phyloP scores from a whole-genome alignment of 2,888 invertebrate genomes.

The Diplolepis rosae region DNA sequence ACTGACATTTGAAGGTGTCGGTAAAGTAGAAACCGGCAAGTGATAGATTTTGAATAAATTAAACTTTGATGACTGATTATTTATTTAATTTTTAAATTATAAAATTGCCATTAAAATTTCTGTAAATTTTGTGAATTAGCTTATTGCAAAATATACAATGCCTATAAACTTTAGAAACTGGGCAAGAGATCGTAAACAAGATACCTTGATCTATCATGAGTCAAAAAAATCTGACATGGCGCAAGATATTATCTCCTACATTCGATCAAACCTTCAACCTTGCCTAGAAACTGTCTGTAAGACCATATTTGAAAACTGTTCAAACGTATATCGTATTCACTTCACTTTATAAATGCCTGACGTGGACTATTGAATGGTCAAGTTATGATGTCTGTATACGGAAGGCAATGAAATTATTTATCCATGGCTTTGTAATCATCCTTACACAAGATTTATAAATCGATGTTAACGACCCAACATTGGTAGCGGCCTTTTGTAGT shows the following conservation, averaged over 20 bases:
- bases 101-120: too few relatives aligned
- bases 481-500: too few relatives aligned
- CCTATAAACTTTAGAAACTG: neutral
- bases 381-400: conserved; percentile 5
- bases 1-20: too few relatives aligned
- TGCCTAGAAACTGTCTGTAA: neutral
- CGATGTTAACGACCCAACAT: conserved; percentile 4
- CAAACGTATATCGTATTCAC: neutral
- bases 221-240: conserved; percentile 5
- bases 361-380: neutral
- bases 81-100: too few relatives aligned
- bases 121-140: too few relatives aligned
- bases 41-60: too few relatives aligned
- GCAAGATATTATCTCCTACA: conserved; percentile 7
- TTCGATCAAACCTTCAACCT: conserved; percentile 12
- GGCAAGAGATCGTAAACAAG: neutral
- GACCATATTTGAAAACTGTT: conserved; percentile 16
- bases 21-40: too few relatives aligned
- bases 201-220: conserved; percentile 18
- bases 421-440: neutral
- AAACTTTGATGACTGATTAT: too few relatives aligned
- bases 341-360: neutral
- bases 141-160: conserved; percentile 23
- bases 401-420: conserved; percentile 12
- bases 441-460: neutral